A percentile compares a stretch with the other conserved stretches of the same genome.
Conservation (phyloP, 2,888 invertebrate species). For the Therioaphis trifolii region DNA sequence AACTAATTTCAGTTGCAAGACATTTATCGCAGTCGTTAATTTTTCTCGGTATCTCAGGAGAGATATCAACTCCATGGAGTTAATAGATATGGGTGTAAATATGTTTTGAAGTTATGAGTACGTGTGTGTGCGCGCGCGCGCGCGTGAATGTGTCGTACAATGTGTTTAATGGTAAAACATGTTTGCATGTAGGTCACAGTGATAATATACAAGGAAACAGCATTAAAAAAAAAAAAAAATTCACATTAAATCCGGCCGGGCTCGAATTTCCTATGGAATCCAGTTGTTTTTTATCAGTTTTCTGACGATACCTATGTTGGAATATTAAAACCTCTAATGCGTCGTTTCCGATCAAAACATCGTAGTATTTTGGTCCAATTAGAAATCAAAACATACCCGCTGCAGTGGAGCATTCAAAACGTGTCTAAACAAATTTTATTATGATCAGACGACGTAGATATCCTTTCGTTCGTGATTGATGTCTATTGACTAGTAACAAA, state of each 20-base stretch:
- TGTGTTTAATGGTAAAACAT: constrained; percentile 35
- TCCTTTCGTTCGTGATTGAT: constrained; percentile 30
- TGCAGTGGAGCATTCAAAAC: neutral
- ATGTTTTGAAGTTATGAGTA: no score
- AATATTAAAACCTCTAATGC: neutral
- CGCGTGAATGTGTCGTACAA: no score
- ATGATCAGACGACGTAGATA: neutral
- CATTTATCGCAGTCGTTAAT: no score
- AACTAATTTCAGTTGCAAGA: no score
- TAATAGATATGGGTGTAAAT: no score
- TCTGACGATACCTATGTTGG: neutral
- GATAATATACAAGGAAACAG: constrained; percentile 22
- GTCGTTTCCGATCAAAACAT: no score
- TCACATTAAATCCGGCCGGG: neutral
- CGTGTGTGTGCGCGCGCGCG: neutral
- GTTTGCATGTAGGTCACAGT: constrained; percentile 41
- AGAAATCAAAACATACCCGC: no score
- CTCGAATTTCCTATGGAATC: neutral
- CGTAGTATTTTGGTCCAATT: no score
- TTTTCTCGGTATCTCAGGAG: no score
- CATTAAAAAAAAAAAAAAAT: constrained; percentile 1
- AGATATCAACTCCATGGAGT: no score
- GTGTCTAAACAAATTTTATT: neutral
- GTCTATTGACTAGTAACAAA: neutral
- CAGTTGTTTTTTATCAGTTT: neutral